phyloP scores from a whole-genome alignment of 2,113 vertebrate genomes.

The Lanius collurio region DNA sequence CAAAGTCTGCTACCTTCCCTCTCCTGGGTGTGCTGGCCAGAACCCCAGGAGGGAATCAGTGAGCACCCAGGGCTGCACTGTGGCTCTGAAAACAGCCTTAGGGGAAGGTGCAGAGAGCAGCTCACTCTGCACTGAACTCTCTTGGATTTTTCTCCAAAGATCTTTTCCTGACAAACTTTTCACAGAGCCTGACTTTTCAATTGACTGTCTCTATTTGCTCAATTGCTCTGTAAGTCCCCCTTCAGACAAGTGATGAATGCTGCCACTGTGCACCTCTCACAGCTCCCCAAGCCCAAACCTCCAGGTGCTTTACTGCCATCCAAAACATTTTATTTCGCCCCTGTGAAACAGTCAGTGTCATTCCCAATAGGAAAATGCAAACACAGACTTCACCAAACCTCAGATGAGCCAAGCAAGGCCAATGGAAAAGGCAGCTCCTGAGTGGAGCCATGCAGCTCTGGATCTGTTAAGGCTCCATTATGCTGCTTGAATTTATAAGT shows the following conservation, averaged over 20 bases:
- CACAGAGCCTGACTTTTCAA: neutral
- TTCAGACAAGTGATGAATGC: neutral
- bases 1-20: neutral
- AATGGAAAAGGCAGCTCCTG: accelerated
- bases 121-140: neutral
- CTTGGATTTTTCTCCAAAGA: neutral
- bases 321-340: neutral
- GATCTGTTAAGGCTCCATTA: neutral
- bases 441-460: neutral
- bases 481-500: neutral
- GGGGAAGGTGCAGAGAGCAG: neutral
- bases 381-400: neutral
- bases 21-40: neutral
- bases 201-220: neutral
- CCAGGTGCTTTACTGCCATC: neutral
- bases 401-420: neutral
- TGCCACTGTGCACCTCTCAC: neutral
- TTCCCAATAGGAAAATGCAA: neutral
- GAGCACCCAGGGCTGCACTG: neutral
- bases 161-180: neutral
- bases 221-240: neutral
- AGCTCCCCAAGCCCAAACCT: neutral
- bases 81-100: neutral
- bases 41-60: neutral
- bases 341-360: neutral